Evolutionary conservation across 2,888 invertebrate genomes (phyloP), one percentile per base, ranked within the genome.

Genomic region (Ferrisia virgata): DNA sequence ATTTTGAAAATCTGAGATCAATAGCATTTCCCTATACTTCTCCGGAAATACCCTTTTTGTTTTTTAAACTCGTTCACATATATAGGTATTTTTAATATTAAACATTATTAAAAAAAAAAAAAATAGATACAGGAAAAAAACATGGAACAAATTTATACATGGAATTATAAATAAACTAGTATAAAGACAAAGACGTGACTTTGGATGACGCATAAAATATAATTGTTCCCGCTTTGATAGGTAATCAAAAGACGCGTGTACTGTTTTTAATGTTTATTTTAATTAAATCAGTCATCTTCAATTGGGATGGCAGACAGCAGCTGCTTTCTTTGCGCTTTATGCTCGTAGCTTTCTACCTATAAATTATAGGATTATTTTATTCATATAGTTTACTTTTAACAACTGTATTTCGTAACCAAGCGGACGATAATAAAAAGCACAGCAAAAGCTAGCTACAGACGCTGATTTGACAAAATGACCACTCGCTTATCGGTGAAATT

Each of bases 301-400:
- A 80, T 80, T 28, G 80, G 80, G n/a, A 80, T 47, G 28, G 80
- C 80, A 39, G 79, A 36, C 53, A 80, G 31, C 18, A 80, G 53
- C 33, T 80, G 80, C 53, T 80, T 80, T 31, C 80, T 47, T 33
- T 80, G 80, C n/a, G 80, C 80, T 47, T 53, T 31, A 25, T 80
- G 80, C 22, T 80, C 80, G 80, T 31, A n/a, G n/a, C 43, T 47
- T 80, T 80, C 80, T 15, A 80, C 33, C 80, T 80, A 18, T 47
- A 47, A 80, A 40, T 64, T 28, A 15, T 13, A 5, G 28, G 13
- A 2, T 2, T 22, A 22, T 18, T 58, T 58, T 6, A 18, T 58
- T 58, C 22, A 18, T 58, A 40, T 40, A 9, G n/a, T n/a, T n/a
- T n/a, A n/a, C n/a, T n/a, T n/a, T n/a, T n/a, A n/a, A n/a, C 11